Conservation (phyloP, 2,113 vertebrate genomes). For the Panurus biarmicus region DNA sequence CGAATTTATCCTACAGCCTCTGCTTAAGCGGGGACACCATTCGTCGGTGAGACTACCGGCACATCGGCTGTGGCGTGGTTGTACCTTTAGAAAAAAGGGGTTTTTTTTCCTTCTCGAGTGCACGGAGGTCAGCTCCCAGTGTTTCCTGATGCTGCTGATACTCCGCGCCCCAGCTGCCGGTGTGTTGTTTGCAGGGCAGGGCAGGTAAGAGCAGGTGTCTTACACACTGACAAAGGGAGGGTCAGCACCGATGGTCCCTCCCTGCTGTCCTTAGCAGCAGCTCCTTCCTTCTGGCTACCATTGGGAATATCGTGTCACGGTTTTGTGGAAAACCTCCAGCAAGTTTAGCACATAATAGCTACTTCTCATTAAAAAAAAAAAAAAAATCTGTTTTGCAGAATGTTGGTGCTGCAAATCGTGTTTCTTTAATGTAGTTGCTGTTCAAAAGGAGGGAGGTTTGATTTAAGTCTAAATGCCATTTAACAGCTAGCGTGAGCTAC, state of each 20-base stretch:
- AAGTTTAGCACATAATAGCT: background rate
- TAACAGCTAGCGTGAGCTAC: background rate
- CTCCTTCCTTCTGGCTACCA: fast-evolving
- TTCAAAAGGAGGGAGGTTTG: background rate
- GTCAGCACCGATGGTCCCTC: fast-evolving
- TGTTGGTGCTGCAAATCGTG: background rate
- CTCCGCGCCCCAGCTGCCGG: background rate
- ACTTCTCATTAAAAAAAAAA: background rate
- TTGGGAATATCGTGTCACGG: background rate
- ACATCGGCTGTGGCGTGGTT: fast-evolving
- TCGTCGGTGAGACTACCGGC: fast-evolving
- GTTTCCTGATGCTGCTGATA: fast-evolving
- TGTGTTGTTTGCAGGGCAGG: background rate
- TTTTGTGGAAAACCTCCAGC: background rate
- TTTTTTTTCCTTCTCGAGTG: background rate
- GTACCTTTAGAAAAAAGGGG: background rate
- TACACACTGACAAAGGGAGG: fast-evolving
- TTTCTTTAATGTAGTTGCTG: background rate
- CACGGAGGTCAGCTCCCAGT: fast-evolving
- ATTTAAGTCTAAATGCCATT: background rate
- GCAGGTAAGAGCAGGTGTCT: background rate
- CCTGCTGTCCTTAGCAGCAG: background rate
- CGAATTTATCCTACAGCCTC: background rate
- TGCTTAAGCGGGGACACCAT: background rate
- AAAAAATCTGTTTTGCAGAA: background rate